Evolutionary conservation across 2,797 vertebrate genomes (phyloP), one percentile per base, ranked within the genome.

Genomic region (Streptopelia turtur): DNA sequence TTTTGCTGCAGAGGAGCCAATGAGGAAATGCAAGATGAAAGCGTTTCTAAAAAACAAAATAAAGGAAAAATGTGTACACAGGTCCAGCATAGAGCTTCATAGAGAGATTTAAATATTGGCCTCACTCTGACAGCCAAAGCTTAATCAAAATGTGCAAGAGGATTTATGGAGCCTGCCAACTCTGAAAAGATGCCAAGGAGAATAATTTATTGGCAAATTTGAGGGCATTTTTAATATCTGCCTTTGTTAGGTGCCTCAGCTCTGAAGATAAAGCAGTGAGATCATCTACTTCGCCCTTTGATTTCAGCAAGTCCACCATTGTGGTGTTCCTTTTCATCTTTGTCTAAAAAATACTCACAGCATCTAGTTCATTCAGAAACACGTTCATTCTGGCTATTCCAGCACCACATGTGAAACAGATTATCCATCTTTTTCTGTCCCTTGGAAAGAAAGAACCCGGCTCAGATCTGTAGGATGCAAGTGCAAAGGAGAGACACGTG

Each of bases 181-280:
- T 92, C 93, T 85, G 93, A 94, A 93, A 65, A 77, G 68, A 81
- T 72, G 95, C 86, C 95, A 96, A 94, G 56, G 20, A 77, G 86
- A 93, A 63, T 87, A 80, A 95, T 85, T 90, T 90, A 89, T 43
- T 55, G 41, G 88, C 78, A 69, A 85, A 92, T 93, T 65, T 85
- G 88, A 95, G 95, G 81, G 57, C 60, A 90, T 55, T 95, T 95
- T 90, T 94, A 95, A 90, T 92, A 97, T 89, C 83, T 94, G 86
- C 80, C 57, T 94, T 90, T 90, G 86, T 81, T 83, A 96, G 45
- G 75, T 83, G 94, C 35, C 65, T 92, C 69, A 77, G 65, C 64
- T 85, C 86, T 59, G 33, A 87, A 69, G 69, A 83, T 53, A 93
- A 90, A 90, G 66, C 49, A 64, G 23, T 53, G 83, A 94, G 78